Evolutionary conservation across 1,140 invertebrate genomes (phyloP), one percentile per base, ranked within the genome.

Genomic region (Arctopsyche grandis): DNA sequence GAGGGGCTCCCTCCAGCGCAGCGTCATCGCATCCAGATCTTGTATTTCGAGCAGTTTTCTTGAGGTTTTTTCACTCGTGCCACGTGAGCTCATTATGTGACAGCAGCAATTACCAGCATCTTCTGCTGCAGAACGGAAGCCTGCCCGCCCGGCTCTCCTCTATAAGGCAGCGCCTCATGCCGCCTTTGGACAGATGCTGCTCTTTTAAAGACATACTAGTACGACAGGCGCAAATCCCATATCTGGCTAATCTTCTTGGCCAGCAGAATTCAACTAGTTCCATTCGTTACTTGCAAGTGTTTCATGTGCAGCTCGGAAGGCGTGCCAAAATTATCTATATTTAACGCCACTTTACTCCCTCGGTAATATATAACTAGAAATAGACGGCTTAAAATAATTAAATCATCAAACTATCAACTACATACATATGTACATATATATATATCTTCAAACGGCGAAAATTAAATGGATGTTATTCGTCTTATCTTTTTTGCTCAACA

Each of bases 61-160:
- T 52, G 4, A 52, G 10, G 16, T 52, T 52, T 52, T 29, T 66
- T 66, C 14, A 19, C 69, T 12, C 12, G 9, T 10, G 24, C 69
- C 69, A 70, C 69, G 69, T 70, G 69, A 29, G 12, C 69, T 16
- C 69, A 70, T 70, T 70, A 70, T 44, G 29, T 70, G 69, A 70
- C 69, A 44, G 21, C 69, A 26, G 69, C 26, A 70, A 70, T 70
- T 70, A 70, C 19, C 9, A 26, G 26, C 4, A 43, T 29, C 48
- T 52, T 52, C 16, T 26, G 69, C 7, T 1, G 26, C 69, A 38
- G 69, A 70, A 26, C 69, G 69, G 69, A 70, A 70, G 69, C 69
- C 29, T 70, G 69, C 22, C 29, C 38, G 69, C 48, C 48, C 48
- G 12, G 48, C 48, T 52, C 48, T 52, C 29, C 69, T 38, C 69